Conservation (phyloP, 2,113 vertebrate genomes). For the Solea senegalensis region DNA sequence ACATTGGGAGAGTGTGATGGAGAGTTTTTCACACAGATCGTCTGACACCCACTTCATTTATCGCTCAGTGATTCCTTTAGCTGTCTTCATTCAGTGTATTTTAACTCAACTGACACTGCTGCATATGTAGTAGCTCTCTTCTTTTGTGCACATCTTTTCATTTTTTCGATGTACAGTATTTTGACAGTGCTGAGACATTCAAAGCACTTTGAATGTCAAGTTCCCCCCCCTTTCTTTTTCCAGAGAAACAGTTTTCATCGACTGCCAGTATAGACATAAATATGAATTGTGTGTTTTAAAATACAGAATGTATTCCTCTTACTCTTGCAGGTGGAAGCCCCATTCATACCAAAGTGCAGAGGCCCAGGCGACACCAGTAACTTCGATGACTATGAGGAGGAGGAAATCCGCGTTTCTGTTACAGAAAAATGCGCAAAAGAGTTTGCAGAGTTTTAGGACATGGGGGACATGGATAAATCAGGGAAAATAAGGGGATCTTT, state of each 20-base stretch:
- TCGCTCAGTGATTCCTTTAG: background rate
- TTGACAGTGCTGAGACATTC: background rate
- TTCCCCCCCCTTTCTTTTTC: background rate
- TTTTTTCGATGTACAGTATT: background rate
- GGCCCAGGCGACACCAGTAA: slow-evolving; percentile 99
- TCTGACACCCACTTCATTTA: slow-evolving; percentile 4
- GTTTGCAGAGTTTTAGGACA: slow-evolving; percentile 96
- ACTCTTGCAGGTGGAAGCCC: slow-evolving; percentile 91
- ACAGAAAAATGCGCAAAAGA: slow-evolving; percentile 98
- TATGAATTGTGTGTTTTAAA: slow-evolving; percentile 7
- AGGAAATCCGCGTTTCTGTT: slow-evolving; percentile 97
- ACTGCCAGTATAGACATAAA: slow-evolving; percentile 9
- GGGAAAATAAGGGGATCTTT: slow-evolving; percentile 89
- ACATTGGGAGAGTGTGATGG: background rate
- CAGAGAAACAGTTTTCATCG: background rate
- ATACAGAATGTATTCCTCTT: background rate
- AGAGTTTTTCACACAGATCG: background rate
- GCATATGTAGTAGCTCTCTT: too few relatives aligned
- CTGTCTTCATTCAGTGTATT: background rate
- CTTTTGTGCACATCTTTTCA: background rate
- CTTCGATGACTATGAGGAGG: slow-evolving; percentile 99
- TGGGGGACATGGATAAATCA: slow-evolving; percentile 84
- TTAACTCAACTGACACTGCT: too few relatives aligned
- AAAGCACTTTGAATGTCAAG: background rate
- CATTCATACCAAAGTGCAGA: slow-evolving; percentile 99